Percentiles rank a stretch among this genome's conserved stretches.
Conservation (phyloP, 2,888 invertebrate species). For the Leucophenga montana region DNA sequence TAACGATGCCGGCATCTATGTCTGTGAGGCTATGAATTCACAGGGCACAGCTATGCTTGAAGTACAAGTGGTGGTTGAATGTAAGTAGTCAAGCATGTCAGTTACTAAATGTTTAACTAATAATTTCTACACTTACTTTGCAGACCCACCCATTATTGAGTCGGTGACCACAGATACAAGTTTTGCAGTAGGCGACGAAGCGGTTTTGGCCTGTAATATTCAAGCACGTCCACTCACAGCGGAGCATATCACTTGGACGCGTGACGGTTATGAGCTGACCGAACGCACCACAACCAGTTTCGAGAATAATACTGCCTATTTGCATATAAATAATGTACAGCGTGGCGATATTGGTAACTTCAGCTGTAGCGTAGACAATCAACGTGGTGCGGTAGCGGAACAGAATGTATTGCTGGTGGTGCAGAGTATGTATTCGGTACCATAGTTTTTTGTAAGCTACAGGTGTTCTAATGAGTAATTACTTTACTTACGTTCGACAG, state of each 20-base stretch:
- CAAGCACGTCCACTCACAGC: constrained; percentile 66
- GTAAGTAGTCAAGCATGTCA: constrained; percentile 54
- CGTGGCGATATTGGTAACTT: constrained; percentile 69
- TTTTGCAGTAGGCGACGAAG: constrained; percentile 66
- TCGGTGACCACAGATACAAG: constrained; percentile 66
- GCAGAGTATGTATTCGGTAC: constrained; percentile 64
- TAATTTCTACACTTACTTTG: constrained; percentile 4
- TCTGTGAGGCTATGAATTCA: constrained; percentile 69
- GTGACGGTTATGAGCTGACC: constrained; percentile 66
- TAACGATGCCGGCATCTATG: constrained; percentile 68
- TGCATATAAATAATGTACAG: constrained; percentile 68
- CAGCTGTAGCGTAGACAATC: constrained; percentile 69
- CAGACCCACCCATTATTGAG: constrained; percentile 66
- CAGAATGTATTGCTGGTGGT: constrained; percentile 67
- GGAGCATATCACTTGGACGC: constrained; percentile 66
- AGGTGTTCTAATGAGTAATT: not conserved
- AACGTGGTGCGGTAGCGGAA: constrained; percentile 60
- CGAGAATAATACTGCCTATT: constrained; percentile 65
- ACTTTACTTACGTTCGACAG: constrained; percentile 39
- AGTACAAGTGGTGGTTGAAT: constrained; percentile 67
- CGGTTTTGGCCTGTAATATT: constrained; percentile 65
- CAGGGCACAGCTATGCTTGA: constrained; percentile 69
- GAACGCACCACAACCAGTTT: constrained; percentile 62
- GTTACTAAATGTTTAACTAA: not conserved
- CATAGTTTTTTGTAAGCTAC: not conserved